Evolutionary conservation across 1,140 invertebrate species (phyloP), one percentile per base, ranked within the genome.

Genomic region (Goniozus legneri): DNA sequence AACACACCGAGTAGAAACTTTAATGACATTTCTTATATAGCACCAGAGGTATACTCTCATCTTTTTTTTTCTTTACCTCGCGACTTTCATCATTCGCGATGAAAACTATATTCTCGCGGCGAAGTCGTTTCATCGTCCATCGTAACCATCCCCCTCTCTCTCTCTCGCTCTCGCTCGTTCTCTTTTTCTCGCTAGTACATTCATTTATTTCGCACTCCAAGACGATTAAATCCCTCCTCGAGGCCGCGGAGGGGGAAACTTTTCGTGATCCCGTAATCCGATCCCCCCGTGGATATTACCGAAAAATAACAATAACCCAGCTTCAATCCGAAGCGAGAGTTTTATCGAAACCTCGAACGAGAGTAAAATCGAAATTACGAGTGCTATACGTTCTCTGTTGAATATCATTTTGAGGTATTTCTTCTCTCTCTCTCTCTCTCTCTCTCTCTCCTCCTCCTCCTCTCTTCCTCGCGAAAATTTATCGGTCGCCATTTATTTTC

Each of bases 21-120:
- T 62, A 62, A 62, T 62, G 56, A 62, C 57, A 59, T 62, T 62
- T 62, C 59, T 62, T 62, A 62, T 59, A 59, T 59, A 53, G 40
- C 44, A 47, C 41, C 43, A 32, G 38, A 52, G 45, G 47, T 22
- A 44, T 40, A 16, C 38, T 24, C 36, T 37, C 51, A 41, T 54
- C 50, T 42, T 41, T 51, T 52, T 33, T 47, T 31, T 33, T 30
- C 22, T 30, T 32, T 42, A 34, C 33, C 19, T 41, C 31, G n/a
- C n/a, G n/a, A n/a, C n/a, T n/a, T 43, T 14, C 21, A 20, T 43
- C 41, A 4, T 32, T 20, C 46, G 27, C 30, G 35, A 10, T 27
- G 13, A 16, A 35, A n/a, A 42, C 24, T 40, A 24, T 15, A 22
- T 44, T 24, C 27, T 24, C 1, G 7, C n/a, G 18, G 22, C 32